A percentile compares a stretch with the other conserved stretches of the same genome.
phyloP scores from a whole-genome alignment of 1,140 invertebrate species.

The Andricus grossulariae region DNA sequence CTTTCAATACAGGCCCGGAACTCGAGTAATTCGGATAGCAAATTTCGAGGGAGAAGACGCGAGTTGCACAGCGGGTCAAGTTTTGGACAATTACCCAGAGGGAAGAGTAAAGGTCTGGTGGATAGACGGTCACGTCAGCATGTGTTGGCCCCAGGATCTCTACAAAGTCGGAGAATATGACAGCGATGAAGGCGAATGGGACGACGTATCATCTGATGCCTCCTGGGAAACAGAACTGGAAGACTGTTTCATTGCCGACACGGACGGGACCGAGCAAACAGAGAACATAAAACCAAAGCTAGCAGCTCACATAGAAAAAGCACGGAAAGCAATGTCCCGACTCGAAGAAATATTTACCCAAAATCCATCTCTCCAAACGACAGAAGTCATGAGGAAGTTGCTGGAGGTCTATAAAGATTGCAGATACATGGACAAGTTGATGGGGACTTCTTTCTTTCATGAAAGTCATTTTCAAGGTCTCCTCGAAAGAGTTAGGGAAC shows the following conservation, averaged over 20 bases:
- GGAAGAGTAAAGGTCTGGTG: slow-evolving; percentile 91
- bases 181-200: slow-evolving; percentile 87
- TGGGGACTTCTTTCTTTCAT: slow-evolving; percentile 91
- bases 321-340: slow-evolving; percentile 83
- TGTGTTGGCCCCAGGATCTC: slow-evolving; percentile 93
- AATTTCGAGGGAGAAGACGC: slow-evolving; percentile 85
- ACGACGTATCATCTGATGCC: slow-evolving; percentile 79
- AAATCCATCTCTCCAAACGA: slow-evolving; percentile 82
- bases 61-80: slow-evolving; percentile 89
- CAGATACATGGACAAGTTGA: slow-evolving; percentile 87
- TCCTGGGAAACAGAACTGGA: slow-evolving; percentile 92
- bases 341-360: slow-evolving; percentile 86
- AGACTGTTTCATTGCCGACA: slow-evolving; percentile 72
- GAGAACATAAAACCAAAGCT: slow-evolving; percentile 80
- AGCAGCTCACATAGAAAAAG: slow-evolving; percentile 84
- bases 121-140: slow-evolving; percentile 88
- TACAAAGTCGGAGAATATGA: slow-evolving; percentile 87
- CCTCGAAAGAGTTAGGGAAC: slow-evolving; percentile 78
- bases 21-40: slow-evolving; percentile 91
- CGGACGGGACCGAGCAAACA: slow-evolving; percentile 67
- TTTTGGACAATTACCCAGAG: slow-evolving; percentile 91
- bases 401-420: slow-evolving; percentile 91
- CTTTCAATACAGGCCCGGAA: slow-evolving; percentile 93
- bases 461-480: slow-evolving; percentile 84
- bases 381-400: slow-evolving; percentile 87